Conservation (phyloP, 2,113 vertebrate genomes). For the Urocynchramus pylzowi region DNA sequence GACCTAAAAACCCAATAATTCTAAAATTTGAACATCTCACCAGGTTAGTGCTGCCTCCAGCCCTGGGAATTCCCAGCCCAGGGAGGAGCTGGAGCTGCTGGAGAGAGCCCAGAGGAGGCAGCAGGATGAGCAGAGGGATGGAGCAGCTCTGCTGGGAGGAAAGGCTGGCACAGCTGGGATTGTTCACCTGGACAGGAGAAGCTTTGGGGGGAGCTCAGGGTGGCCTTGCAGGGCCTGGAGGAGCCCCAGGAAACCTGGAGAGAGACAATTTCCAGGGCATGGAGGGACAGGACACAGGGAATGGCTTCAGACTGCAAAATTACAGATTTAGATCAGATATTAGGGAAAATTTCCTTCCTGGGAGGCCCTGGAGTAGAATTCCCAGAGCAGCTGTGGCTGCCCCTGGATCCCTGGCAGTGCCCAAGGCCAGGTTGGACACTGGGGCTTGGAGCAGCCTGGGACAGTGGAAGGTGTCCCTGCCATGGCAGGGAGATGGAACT, state of each 20-base stretch:
- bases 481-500: fast-evolving
- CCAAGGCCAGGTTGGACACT: neutral
- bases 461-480: neutral
- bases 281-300: neutral
- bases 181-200: neutral
- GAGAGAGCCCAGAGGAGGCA: neutral
- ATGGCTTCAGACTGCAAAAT: no score
- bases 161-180: neutral
- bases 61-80: neutral
- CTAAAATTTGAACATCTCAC: neutral
- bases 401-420: neutral
- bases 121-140: neutral
- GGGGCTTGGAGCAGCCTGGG: neutral
- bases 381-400: neutral
- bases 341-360: no score
- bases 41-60: neutral
- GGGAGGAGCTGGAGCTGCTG: neutral
- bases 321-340: no score
- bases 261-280: no score
- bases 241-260: neutral
- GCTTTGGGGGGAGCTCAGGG: neutral
- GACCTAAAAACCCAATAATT: neutral
- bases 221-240: neutral
- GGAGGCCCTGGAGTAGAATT: fast-evolving
- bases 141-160: neutral